phyloP scores from a whole-genome alignment of 2,797 vertebrate genomes.

The Lepus oiostolus region DNA sequence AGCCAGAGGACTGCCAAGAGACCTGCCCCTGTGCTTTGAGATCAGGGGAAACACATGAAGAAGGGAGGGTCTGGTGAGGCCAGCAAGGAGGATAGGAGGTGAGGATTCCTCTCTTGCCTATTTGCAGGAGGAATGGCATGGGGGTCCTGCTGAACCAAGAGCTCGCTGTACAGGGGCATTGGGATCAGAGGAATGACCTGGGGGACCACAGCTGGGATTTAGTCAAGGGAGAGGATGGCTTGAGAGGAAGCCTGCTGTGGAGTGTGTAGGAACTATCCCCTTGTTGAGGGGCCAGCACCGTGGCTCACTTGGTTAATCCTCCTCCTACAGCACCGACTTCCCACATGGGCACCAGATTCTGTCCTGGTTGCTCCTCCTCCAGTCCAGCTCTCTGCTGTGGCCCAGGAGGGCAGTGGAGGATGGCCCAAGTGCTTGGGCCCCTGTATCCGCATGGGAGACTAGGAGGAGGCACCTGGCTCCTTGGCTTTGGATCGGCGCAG shows the following conservation, averaged over 20 bases:
- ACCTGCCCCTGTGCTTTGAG: neutral
- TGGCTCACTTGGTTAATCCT: no score
- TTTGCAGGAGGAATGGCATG: neutral
- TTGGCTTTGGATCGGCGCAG: no score
- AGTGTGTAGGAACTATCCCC: neutral
- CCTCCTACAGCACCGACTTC: no score
- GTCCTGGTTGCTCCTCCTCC: no score
- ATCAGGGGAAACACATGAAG: neutral
- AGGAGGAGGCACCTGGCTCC: no score
- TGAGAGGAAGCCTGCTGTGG: neutral
- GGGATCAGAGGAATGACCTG: neutral
- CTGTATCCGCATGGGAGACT: no score
- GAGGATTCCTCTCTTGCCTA: neutral
- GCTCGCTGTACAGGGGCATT: neutral
- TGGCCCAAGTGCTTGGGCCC: no score
- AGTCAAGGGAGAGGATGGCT: neutral
- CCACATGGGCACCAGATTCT: no score
- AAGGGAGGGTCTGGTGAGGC: neutral
- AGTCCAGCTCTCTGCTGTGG: no score
- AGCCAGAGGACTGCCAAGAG: neutral
- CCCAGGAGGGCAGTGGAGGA: no score
- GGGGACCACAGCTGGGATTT: neutral
- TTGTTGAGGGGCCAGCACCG: neutral
- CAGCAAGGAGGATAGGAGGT: neutral
- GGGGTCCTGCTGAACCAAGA: neutral